These are phyloP conservation scores for Thalpophila matura DNA, from an alignment of 2,888 invertebrate species.

Conservation along the genomic window DNA sequence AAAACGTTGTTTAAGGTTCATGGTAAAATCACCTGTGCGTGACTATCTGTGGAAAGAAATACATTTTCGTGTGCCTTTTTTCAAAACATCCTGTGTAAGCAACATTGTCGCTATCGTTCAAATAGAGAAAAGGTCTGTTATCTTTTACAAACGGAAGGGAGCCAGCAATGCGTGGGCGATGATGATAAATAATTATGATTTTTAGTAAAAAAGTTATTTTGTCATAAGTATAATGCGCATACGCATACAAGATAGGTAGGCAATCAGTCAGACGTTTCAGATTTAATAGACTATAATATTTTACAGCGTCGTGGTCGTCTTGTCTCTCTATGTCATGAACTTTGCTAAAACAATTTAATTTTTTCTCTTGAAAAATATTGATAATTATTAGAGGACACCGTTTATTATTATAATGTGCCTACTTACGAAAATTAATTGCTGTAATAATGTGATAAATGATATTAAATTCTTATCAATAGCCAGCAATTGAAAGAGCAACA, in stretches of 20 bases:
- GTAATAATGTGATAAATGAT: not conserved
- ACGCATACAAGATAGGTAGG: not conserved
- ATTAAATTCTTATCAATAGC: constrained; percentile 8
- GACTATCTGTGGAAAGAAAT: constrained; percentile 21
- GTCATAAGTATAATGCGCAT: constrained; percentile 21
- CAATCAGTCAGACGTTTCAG: not conserved
- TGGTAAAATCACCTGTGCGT: constrained; percentile 32
- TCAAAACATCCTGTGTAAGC: constrained; percentile 37
- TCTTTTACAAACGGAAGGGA: constrained; percentile 54
- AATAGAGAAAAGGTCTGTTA: constrained; percentile 52
- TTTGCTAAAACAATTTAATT: too few relatives aligned
- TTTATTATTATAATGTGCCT: too few relatives aligned
- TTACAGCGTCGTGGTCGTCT: too few relatives aligned
- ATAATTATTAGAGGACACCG: too few relatives aligned
- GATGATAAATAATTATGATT: constrained; percentile 28
- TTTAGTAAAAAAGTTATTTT: constrained; percentile 27
- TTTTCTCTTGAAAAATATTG: too few relatives aligned
- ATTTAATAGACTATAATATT: not conserved
- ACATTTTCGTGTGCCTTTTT: constrained; percentile 8
- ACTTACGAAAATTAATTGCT: not conserved
- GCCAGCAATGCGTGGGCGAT: constrained; percentile 37
- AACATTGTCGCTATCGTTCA: not conserved
- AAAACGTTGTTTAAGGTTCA: constrained; percentile 34
- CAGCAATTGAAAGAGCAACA: constrained; percentile 5
- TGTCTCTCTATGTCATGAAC: too few relatives aligned